Conservation (phyloP, 2,113 vertebrate genomes). For the Aramus guarauna region DNA sequence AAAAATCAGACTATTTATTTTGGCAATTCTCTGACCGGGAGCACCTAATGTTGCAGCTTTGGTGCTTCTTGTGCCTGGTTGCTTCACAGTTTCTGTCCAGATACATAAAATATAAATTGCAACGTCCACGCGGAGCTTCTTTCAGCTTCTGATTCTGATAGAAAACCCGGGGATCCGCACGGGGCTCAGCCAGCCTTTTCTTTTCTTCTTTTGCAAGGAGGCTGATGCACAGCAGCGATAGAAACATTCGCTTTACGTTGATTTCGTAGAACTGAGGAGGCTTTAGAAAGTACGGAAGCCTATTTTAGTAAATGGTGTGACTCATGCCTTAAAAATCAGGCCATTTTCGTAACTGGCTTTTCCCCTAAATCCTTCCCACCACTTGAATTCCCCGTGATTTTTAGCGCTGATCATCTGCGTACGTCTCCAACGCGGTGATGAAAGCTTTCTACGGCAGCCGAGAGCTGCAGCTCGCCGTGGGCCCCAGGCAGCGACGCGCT, state of each 20-base stretch:
- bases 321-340: slow-evolving; percentile 49
- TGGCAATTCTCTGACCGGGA: neutral
- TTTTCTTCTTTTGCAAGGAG: neutral
- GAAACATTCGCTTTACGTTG: slow-evolving; percentile 23
- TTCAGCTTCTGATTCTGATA: neutral
- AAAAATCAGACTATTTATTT: neutral
- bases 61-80: neutral
- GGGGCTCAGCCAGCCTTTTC: neutral
- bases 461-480: neutral
- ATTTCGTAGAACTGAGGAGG: neutral
- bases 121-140: neutral
- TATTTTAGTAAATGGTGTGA: slow-evolving; percentile 44
- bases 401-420: neutral
- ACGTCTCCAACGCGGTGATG: neutral
- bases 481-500: neutral
- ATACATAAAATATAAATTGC: neutral
- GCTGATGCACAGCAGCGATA: neutral
- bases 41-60: neutral
- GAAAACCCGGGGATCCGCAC: neutral
- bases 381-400: neutral
- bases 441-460: neutral
- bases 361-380: slow-evolving; percentile 15
- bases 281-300: slow-evolving; percentile 40
- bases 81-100: neutral
- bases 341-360: slow-evolving; percentile 41